phyloP scores from a whole-genome alignment of 2,888 invertebrate species.

The Crocallis elinguaria region DNA sequence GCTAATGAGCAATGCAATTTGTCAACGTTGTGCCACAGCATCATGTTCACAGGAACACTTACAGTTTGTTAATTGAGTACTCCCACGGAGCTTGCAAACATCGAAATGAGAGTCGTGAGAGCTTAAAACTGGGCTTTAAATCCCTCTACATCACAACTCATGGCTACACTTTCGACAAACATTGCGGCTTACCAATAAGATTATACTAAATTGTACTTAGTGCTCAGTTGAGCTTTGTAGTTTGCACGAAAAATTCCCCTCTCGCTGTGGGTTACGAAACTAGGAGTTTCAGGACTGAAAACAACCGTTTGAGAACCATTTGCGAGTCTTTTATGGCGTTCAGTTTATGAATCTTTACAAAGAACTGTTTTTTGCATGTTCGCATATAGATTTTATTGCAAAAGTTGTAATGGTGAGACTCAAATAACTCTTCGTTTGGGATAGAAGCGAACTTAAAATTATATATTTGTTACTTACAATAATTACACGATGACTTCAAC shows the following conservation, averaged over 20 bases:
- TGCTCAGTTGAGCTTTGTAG: constrained; percentile 22
- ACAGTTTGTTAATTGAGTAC: no score
- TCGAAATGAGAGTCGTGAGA: no score
- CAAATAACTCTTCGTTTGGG: neutral
- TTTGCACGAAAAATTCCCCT: constrained; percentile 25
- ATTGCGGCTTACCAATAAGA: constrained; percentile 33
- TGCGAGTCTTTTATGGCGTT: constrained; percentile 6
- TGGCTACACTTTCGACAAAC: constrained; percentile 26
- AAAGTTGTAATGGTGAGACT: constrained; percentile 3
- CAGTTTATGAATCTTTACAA: constrained; percentile 14
- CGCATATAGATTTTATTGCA: constrained; percentile 22
- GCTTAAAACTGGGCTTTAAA: no score
- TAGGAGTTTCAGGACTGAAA: constrained; percentile 21
- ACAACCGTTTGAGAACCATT: constrained; percentile 26
- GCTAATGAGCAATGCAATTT: no score
- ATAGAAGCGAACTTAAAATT: no score
- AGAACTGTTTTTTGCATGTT: constrained; percentile 18
- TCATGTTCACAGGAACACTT: no score
- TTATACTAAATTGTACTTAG: constrained; percentile 41
- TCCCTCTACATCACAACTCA: neutral
- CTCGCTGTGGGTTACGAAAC: constrained; percentile 18
- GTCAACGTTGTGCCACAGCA: no score
- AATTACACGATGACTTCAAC: no score
- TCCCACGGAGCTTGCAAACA: no score
- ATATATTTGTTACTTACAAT: no score